Evolutionary conservation across 2,113 vertebrate species (phyloP).

Genomic region (Austrofundulus limnaeus): DNA sequence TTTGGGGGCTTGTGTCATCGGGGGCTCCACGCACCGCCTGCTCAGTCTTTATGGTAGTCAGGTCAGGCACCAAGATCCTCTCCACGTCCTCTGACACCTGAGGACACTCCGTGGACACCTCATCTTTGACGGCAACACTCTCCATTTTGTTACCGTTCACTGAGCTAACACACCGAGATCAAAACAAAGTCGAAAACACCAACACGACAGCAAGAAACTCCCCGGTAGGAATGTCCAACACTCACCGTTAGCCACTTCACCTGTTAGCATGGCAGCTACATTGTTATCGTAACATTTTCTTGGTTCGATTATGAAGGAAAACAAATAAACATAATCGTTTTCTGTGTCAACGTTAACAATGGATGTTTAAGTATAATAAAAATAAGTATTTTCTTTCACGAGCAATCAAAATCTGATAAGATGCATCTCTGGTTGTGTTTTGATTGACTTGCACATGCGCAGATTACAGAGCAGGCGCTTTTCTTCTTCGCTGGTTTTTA

Average conservation of each 20-base stretch:
- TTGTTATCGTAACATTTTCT: conserved; percentile 18
- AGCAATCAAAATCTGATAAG: neutral
- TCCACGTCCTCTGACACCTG: conserved; percentile 85
- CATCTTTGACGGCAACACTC: conserved; percentile 71
- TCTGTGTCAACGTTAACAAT: neutral
- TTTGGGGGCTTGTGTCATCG: conserved; percentile 76
- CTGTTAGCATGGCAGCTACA: conserved; percentile 41
- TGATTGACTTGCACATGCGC: conserved; percentile 46
- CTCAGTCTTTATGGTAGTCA: conserved; percentile 89
- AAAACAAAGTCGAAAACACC: neutral
- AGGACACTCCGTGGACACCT: conserved; percentile 73
- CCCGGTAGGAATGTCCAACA: neutral
- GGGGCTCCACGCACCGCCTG: conserved; percentile 78
- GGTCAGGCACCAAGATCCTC: conserved; percentile 82
- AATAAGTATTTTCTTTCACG: conserved; percentile 22
- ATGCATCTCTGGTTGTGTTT: conserved; percentile 31
- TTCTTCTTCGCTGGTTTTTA: neutral
- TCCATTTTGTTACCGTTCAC: conserved; percentile 38
- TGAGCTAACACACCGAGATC: conserved; percentile 9
- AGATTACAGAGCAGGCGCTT: neutral
- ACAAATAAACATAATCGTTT: neutral
- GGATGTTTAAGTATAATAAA: neutral
- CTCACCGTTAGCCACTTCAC: conserved; percentile 11
- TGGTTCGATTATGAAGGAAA: neutral
- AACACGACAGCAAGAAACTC: neutral